Base-by-base conservation (phyloP, 2,888 invertebrate genomes). In the Heliconius cydno region DNA sequence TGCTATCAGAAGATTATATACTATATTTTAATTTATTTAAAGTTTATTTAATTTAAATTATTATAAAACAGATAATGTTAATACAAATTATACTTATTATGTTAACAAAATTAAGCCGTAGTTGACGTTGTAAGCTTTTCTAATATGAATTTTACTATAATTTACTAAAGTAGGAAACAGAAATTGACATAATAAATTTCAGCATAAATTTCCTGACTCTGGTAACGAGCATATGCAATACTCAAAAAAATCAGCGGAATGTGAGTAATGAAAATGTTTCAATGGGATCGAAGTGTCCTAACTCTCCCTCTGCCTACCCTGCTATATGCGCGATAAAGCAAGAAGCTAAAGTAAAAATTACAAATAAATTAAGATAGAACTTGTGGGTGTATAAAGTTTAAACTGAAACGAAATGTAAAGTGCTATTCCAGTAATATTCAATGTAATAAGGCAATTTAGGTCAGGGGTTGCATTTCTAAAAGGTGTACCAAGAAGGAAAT, bases 401-500 rank as follows among this genome's bases (percentile, higher is more conserved):
- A 70, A 28, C 19, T 63, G 38, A 70, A 60, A 77, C 25, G 25
- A 46, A 60, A 68, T 70, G 28, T 30, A 76, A 76, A 79, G 70
- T 46, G 41, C 52, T 79, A 65, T 76, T n/a, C 52, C n/a, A 34
- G 46, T 63, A 60, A 63, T 70, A 78, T 81, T 79, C 30, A 57
- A 72, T 77, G 77, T 73, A 66, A 41, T 78, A 67, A 78, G 74
- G 78, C 77, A 78, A 76, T 79, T 77, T 78, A 78, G 84, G 84
- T 83, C 82, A 84, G 84, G 84, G 85, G 84, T 86, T 84, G 82
- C 79, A 70, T 77, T 79, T 79, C 65, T 65, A 67, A 60, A 82
- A 83, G 84, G 84, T 84, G 84, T 83, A 85, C 85, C 84, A 84
- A 82, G 80, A 81, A 83, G 66, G 15, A 65, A 72, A 78, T 73